Percentiles rank a stretch among this genome's conserved stretches.
phyloP scores from a whole-genome alignment of 2,797 vertebrate genomes.

The Chaetodon trifasciatus region DNA sequence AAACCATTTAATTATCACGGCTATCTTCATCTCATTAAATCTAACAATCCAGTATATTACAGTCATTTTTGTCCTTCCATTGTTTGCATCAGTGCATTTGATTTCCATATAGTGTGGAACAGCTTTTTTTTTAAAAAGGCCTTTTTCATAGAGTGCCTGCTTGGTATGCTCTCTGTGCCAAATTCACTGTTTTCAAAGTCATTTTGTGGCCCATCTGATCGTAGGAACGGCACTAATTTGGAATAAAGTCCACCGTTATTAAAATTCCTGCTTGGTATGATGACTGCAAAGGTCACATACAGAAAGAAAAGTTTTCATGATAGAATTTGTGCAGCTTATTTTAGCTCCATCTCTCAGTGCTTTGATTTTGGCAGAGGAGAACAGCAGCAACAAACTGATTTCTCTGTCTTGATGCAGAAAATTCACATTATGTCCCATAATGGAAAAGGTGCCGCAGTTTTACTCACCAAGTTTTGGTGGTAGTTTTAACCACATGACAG shows the following conservation, averaged over 20 bases:
- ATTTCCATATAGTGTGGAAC: neutral
- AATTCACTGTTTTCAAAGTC: neutral
- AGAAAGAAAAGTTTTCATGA: constrained; percentile 11
- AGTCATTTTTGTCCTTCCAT: neutral
- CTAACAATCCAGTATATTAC: constrained; percentile 19
- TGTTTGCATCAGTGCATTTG: neutral
- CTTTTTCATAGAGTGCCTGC: neutral
- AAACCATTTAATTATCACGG: constrained; percentile 49
- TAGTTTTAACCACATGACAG: neutral
- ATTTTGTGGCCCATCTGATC: constrained; percentile 1
- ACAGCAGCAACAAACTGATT: neutral
- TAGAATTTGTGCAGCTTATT: constrained; percentile 1
- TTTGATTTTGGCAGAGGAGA: constrained; percentile 2
- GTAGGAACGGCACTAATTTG: constrained; percentile 7
- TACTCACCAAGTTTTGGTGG: neutral
- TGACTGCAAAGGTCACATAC: constrained; percentile 23
- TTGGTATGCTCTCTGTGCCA: neutral
- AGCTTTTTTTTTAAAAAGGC: neutral
- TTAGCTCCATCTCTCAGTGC: neutral
- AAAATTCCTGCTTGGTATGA: constrained; percentile 4
- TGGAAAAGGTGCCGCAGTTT: constrained; percentile 2
- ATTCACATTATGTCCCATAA: constrained; percentile 21
- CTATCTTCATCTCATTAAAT: constrained; percentile 39
- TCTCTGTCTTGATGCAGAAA: constrained; percentile 11
- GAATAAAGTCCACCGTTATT: constrained; percentile 1